These are phyloP conservation scores for Plutomurus gul DNA, from an alignment of 1,140 invertebrate species.

Conservation along the genomic window DNA sequence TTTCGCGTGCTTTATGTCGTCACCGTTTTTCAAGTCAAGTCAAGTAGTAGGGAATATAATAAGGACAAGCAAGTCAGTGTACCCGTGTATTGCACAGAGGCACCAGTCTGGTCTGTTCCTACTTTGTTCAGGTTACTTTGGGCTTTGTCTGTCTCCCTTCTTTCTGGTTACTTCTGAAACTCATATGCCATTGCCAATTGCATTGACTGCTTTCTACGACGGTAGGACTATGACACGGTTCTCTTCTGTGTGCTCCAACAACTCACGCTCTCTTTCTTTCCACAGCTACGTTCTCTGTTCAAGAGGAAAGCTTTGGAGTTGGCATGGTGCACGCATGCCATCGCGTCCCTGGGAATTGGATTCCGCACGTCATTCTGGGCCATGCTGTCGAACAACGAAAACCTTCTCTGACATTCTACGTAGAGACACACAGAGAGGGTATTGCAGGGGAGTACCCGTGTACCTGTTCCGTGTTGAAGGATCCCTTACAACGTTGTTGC, in stretches of 20 bases:
- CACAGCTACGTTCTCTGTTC: neutral
- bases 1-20: conserved; percentile 11
- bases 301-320: neutral
- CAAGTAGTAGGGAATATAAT: neutral
- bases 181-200: neutral
- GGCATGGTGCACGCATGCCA: conserved; percentile 19
- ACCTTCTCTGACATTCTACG: no score
- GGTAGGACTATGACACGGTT: neutral
- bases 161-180: neutral
- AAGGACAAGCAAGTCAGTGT: neutral
- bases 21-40: conserved; percentile 1
- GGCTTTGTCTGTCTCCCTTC: neutral
- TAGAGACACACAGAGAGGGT: no score
- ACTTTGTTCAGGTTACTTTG: neutral
- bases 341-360: conserved; percentile 24
- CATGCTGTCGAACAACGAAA: no score
- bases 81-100: neutral
- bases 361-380: conserved; percentile 21
- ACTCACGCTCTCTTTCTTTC: neutral
- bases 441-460: no score
- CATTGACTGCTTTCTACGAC: neutral
- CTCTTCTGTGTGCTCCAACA: neutral
- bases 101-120: neutral
- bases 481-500: no score
- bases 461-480: no score